Base-by-base conservation (phyloP, 2,797 vertebrate species). In the Karalla daura region DNA sequence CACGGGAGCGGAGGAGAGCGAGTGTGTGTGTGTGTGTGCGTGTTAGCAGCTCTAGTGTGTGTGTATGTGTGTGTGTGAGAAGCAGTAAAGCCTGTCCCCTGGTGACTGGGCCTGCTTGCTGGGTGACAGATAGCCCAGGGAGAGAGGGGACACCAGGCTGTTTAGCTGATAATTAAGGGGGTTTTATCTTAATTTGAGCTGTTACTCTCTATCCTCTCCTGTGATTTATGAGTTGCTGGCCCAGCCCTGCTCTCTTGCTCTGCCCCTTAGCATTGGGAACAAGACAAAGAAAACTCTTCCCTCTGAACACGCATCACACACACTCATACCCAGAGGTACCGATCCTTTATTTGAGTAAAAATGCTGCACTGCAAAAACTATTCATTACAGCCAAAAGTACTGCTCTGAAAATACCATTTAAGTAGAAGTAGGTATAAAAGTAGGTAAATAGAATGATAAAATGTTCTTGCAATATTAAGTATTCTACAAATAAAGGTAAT, bases 121-220 rank as follows among this genome's bases (percentile, higher is more conserved):
- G 80, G 83, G 79, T 76, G 86, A 89, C 85, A 83, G 82, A 70
- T 61, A 70, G 89, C 84, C 84, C 32, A 74, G 83, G 90, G 88
- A 91, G 84, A 83, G 85, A 88, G 84, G 30, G 64, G 89, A 93
- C 87, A 91, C 88, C 88, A 74, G 91, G 80, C 86, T 91, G 91
- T 92, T 88, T 86, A 92, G 88, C 90, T 93, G 92, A 92, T 93
- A 93, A 91, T 55, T 85, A 90, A 92, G 85, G 93, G 77, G 73
- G 92, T 95, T 90, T 95, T 92, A 91, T 95, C 94, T 95, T 93
- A 92, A 95, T 95, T 92, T 93, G 91, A 92, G 90, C 92, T 93
- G 93, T 89, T 94, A 82, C 93, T 93, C 91, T 92, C 90, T 87
- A 90, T 94, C 93, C 93, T 92, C 91, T 89, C 63, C 80, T 61